These are phyloP conservation scores for Apodemus sylvaticus DNA, from an alignment of 2,113 vertebrate genomes.

Conservation along the genomic window DNA sequence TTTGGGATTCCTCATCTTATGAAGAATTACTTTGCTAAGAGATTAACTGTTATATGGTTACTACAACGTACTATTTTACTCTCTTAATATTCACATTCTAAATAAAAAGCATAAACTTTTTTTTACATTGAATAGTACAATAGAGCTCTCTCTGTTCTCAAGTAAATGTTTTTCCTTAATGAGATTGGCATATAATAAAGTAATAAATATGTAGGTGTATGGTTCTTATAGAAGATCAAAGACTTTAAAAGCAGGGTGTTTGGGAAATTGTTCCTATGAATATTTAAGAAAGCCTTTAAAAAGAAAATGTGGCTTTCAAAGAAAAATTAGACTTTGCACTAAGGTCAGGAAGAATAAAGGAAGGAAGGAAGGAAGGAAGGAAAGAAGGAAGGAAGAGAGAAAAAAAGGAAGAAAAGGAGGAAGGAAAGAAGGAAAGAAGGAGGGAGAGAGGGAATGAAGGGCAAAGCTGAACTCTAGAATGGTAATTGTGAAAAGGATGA, in stretches of 20 bases:
- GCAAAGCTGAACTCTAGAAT: too few relatives aligned
- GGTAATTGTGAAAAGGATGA: fast-evolving
- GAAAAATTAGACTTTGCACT: background rate
- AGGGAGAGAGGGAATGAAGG: background rate
- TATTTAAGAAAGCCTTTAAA: background rate
- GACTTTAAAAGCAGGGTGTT: background rate
- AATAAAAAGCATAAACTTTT: background rate
- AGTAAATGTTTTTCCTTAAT: background rate
- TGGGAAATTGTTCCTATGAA: background rate
- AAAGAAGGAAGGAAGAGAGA: background rate
- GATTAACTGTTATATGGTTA: background rate
- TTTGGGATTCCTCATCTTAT: too few relatives aligned
- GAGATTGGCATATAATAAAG: background rate
- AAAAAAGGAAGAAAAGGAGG: background rate
- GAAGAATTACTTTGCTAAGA: background rate
- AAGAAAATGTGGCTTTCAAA: background rate
- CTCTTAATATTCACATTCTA: background rate
- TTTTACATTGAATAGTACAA: background rate
- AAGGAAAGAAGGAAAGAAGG: background rate
- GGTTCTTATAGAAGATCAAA: background rate
- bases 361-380: too few relatives aligned
- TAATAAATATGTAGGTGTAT: background rate
- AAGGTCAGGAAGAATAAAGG: background rate
- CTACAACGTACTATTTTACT: background rate
- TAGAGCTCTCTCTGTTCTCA: background rate